Base-by-base conservation (phyloP, 2,888 invertebrate species). In the Eupelmus urozonus region DNA sequence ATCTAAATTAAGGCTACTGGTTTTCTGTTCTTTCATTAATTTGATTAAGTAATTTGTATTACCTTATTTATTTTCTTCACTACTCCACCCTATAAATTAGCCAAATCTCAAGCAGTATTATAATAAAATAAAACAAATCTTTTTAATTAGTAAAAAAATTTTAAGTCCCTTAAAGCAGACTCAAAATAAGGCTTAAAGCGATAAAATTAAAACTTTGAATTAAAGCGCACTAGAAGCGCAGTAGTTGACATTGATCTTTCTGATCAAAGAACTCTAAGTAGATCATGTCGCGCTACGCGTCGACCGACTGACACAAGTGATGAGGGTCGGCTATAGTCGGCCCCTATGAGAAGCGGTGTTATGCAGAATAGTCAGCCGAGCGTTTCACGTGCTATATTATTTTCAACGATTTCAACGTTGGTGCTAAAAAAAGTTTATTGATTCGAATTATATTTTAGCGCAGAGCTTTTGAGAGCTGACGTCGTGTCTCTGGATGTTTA, bases 201-300 rank as follows among this genome's bases (percentile, higher is more conserved):
- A n/a, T n/a, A n/a, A n/a, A n/a, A n/a, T n/a, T n/a, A n/a, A 53
- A 7, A 34, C 16, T 57, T 63, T 55, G 23, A 57, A 42, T 42
- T 23, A 34, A 9, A 62, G 25, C 20, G 9, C 67, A 57, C 20
- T 62, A 1, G 13, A 60, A 25, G 4, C 7, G 62, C 29, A 27
- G 29, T 16, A n/a, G 49, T 42, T 63, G 65, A 73, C 73, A 73
- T 73, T 73, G 57, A 63, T 73, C 63, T 65, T 63, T 55, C 53
- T 63, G 51, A 40, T 55, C 40, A 57, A n/a, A 57, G 45, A 65
- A 53, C 45, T 53, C 23, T 51, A 74, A 74, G 74, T 59, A 67
- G 60, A 59, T 51, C 51, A 60, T 40, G 60, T 60, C 60, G 23
- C 2, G 27, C 25, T 27, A 40, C 9, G 11, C 29, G 1, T 3